These are phyloP conservation scores for Sussaba pulchella DNA, from an alignment of 2,888 invertebrate species.

Conservation along the genomic window DNA sequence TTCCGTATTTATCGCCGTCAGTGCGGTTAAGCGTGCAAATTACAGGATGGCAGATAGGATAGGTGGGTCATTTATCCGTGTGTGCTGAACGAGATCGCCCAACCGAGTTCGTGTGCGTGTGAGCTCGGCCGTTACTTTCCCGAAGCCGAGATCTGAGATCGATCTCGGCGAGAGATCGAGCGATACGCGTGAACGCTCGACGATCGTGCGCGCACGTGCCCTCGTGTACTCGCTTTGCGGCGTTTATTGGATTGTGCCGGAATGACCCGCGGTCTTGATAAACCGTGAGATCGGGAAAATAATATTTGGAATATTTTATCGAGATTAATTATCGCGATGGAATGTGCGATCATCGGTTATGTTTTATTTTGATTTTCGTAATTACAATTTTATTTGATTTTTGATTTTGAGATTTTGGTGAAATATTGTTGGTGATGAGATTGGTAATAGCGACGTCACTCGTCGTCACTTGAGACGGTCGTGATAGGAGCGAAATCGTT, in stretches of 20 bases:
- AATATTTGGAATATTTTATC: background rate
- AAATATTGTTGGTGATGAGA: background rate
- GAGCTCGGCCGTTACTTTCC: slow-evolving; percentile 48
- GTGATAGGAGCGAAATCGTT: background rate
- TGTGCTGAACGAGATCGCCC: slow-evolving; percentile 29
- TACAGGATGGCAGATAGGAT: background rate
- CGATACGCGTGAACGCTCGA: slow-evolving; percentile 37
- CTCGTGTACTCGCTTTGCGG: background rate
- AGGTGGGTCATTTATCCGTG: background rate
- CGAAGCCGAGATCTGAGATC: slow-evolving; percentile 44
- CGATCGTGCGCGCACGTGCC: slow-evolving; percentile 54
- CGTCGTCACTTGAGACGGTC: background rate
- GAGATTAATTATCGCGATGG: no score
- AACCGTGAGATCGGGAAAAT: background rate
- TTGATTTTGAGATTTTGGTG: background rate
- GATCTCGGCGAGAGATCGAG: slow-evolving; percentile 38
- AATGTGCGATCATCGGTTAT: no score
- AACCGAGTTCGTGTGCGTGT: slow-evolving; percentile 26
- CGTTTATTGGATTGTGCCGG: background rate
- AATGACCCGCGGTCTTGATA: no score
- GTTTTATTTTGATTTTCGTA: no score
- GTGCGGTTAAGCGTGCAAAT: background rate
- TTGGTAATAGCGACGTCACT: background rate
- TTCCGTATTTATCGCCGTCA: background rate
- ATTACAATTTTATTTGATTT: no score